A percentile compares a stretch with the other conserved stretches of the same genome.
phyloP scores from a whole-genome alignment of 2,113 vertebrate genomes.

The Nipponia nippon region DNA sequence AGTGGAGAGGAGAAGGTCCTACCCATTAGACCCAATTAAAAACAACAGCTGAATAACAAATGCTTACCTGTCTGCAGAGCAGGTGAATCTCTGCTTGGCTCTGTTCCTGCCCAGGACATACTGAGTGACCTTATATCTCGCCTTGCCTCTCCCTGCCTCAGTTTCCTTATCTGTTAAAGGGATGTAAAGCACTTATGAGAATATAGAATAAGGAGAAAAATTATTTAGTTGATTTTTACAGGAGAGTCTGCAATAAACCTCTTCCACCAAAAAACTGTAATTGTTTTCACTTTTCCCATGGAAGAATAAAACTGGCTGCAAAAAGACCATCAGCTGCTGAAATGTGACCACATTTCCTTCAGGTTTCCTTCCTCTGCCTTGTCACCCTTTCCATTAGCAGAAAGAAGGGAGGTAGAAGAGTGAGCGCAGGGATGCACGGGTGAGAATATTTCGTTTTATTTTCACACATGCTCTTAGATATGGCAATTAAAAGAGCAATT shows the following conservation, averaged over 20 bases:
- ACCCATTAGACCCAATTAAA: background rate
- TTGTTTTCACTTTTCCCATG: background rate
- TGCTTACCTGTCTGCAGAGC: background rate
- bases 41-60: background rate
- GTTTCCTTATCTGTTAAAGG: background rate
- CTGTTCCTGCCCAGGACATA: background rate
- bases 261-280: background rate
- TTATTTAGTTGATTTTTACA: background rate
- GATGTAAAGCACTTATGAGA: background rate
- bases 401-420: background rate
- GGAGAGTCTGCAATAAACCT: background rate
- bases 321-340: background rate
- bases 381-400: background rate
- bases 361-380: background rate
- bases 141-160: background rate
- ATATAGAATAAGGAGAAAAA: background rate
- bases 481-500: background rate
- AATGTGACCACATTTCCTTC: background rate
- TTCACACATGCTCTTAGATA: background rate
- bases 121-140: rapidly evolving
- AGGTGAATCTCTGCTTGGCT: background rate
- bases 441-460: background rate
- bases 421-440: rapidly evolving
- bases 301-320: background rate
- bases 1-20: background rate